Evolutionary conservation across 2,113 vertebrate genomes (phyloP), one percentile per base, ranked within the genome.

Genomic region (Macrotis lagotis): DNA sequence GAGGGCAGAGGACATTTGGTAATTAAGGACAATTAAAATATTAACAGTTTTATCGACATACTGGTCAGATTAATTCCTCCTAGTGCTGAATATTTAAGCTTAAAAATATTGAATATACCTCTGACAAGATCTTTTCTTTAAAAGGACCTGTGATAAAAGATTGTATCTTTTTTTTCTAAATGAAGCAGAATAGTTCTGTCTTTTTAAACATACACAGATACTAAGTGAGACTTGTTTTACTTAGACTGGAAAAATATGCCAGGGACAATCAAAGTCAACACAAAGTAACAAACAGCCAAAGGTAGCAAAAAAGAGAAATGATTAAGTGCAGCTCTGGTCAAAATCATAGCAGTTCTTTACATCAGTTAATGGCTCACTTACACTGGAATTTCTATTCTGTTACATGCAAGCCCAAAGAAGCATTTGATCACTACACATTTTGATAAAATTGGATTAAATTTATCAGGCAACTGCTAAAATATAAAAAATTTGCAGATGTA

Each of bases 321-420:
- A 98, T 91, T 97, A 97, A 99, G 99, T 99, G 99, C 99, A 99
- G 99, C 99, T 98, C 98, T 98, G 98, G 98, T 98, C 99, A 83
- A 83, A 98, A 99, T 98, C 98, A 98, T 98, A 98, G 98, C 98
- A 98, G 98, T 98, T 98, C 96, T 97, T 97, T 98, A 98, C 95
- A 94, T 98, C 98, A 98, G 98, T 98, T 99, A 99, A 99, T 98
- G 97, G 98, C 98, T 99, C 98, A 98, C 98, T 99, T 99, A 99
- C 98, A 98, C 98, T 97, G 97, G 98, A 97, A 98, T 98, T 98
- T 99, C 99, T 99, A 99, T 98, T 99, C 98, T 98, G 98, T 98
- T 98, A 99, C 99, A 99, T 99, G 99, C 99, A 99, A 99, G 99
- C 99, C 98, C 93, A 95, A 98, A 98, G 98, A 99, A 98, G 98